phyloP scores from a whole-genome alignment of 2,888 invertebrate genomes.

The Callimorpha dominula region DNA sequence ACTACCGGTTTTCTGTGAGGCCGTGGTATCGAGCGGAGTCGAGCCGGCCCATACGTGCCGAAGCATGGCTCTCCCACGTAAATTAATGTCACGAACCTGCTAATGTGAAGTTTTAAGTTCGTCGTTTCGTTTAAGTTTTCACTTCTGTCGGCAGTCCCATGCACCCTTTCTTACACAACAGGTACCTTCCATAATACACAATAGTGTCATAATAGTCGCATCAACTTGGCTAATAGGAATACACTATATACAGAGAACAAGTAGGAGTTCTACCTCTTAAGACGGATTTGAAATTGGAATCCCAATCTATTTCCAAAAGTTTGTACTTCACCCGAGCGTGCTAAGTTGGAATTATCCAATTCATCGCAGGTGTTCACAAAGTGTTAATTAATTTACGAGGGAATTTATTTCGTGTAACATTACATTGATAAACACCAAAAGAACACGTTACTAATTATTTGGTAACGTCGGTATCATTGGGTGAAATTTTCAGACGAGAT shows the following conservation, averaged over 20 bases:
- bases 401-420: conserved; percentile 67
- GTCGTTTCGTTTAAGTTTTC: too few species aligned
- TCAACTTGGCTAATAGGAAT: neutral
- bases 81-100: too few species aligned
- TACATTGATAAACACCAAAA: conserved; percentile 73
- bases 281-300: conserved; percentile 59
- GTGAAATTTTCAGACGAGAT: conserved; percentile 50
- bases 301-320: conserved; percentile 67
- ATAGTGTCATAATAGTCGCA: conserved; percentile 13
- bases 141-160: too few species aligned
- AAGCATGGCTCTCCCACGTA: too few species aligned
- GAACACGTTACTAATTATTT: conserved; percentile 51
- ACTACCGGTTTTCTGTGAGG: too few species aligned
- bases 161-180: neutral
- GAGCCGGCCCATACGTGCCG: too few species aligned
- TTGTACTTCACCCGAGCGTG: conserved; percentile 59
- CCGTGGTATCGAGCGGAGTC: too few species aligned
- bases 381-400: conserved; percentile 73
- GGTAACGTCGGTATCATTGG: conserved; percentile 63
- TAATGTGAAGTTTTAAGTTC: too few species aligned
- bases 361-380: conserved; percentile 70
- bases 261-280: conserved; percentile 41
- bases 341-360: conserved; percentile 69
- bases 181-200: neutral
- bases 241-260: neutral